phyloP scores from a whole-genome alignment of 1,140 invertebrate species.

The Sinella curviseta region DNA sequence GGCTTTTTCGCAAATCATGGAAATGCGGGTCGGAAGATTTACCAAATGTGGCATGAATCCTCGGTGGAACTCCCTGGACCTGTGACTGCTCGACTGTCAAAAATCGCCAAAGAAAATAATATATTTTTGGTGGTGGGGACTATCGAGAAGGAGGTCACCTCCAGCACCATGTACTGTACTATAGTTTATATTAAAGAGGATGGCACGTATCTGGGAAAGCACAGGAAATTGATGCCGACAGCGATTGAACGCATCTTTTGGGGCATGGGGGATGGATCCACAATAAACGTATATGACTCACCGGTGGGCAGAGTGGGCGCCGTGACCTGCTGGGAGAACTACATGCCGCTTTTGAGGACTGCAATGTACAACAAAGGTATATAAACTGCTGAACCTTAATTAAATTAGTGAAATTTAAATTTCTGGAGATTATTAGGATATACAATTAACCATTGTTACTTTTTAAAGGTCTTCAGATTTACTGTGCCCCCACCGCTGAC shows the following conservation, averaged over 20 bases:
- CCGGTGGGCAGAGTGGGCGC: constrained; percentile 50
- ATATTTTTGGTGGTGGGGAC: constrained; percentile 30
- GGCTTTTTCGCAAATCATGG: neutral
- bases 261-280: constrained; percentile 52
- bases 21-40: neutral
- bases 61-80: neutral
- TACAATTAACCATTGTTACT: too few species aligned
- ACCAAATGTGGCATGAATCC: neutral
- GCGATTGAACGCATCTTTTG: constrained; percentile 51
- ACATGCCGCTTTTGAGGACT: constrained; percentile 47
- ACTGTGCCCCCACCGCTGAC: constrained; percentile 34
- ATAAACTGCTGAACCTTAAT: neutral
- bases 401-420: neutral
- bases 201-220: constrained; percentile 49
- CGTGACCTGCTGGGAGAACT: constrained; percentile 53
- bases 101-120: constrained; percentile 30
- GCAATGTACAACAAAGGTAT: constrained; percentile 31
- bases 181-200: constrained; percentile 46
- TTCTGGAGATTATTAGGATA: neutral
- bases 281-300: constrained; percentile 49
- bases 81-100: neutral
- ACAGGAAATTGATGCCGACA: constrained; percentile 52
- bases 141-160: constrained; percentile 21
- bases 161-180: constrained; percentile 36
- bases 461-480: constrained; percentile 36